Evolutionary conservation across 2,888 invertebrate species (phyloP), one percentile per base, ranked within the genome.

Genomic region (Heteromyza rotundicornis): DNA sequence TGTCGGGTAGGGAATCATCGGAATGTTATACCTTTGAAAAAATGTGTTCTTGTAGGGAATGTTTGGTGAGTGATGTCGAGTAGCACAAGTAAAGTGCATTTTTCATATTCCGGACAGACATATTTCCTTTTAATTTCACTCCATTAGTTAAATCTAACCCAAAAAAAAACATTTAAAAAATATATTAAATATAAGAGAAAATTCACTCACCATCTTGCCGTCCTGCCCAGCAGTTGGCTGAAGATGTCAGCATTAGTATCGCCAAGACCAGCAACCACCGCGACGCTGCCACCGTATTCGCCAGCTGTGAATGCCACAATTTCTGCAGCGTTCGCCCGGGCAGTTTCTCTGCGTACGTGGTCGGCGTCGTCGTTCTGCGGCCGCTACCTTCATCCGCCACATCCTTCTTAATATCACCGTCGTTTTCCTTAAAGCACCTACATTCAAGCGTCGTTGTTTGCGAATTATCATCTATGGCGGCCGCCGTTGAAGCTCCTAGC

Each of bases 161-260:
- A n/a, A n/a, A n/a, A n/a, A n/a, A n/a, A n/a, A n/a, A n/a, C n/a
- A n/a, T n/a, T n/a, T n/a, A n/a, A n/a, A n/a, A n/a, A n/a, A n/a
- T n/a, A n/a, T n/a, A n/a, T n/a, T n/a, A n/a, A 27, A 27, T 27
- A 27, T 10, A 40, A 40, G 5, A 10, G 40, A n/a, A 40, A 40
- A 40, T 40, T n/a, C 62, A 79, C 81, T 80, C 65, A 82, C 82
- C 81, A 78, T 82, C 82, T 75, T 80, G 79, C 57, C 81, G 77
- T 64, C 77, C 75, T 65, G 76, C 77, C 75, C 76, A 73, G 68
- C 81, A 79, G 67, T 76, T 75, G 59, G 78, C 75, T 66, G 78
- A 76, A 71, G 79, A 70, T 69, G 74, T 76, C 64, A 79, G 68
- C 68, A 79, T 64, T 69, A 79, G 67, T 68, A 77, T 67, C 60